Evolutionary conservation across 1,140 invertebrate species (phyloP), one percentile per base, ranked within the genome.

Genomic region (Drosophila athabasca): DNA sequence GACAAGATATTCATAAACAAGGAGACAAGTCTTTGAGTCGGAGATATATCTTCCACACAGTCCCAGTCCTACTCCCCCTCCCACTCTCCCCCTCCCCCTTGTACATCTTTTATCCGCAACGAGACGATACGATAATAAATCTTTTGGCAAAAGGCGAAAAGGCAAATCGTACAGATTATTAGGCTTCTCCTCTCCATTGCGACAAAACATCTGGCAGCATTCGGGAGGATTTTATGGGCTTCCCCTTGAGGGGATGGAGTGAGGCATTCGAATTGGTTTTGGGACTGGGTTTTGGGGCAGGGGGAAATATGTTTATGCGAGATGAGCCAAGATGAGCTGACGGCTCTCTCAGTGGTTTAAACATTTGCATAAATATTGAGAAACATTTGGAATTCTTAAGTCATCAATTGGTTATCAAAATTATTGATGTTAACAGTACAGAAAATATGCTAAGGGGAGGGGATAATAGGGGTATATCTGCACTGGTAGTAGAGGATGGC

Each of bases 71-170:
- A 9, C 24, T 22, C 45, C 29, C 19, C 22, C 44, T 58, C 50
- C 22, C 51, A 13, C 35, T 39, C 35, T 11, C 31, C 35, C 7
- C 6, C 26, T 7, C 57, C 57, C 79, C 62, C 59, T 71, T 66
- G 83, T 75, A 74, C 75, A 83, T 73, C 83, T 88, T 87, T 83
- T 88, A 88, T 88, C 83, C 83, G 84, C 83, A 88, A 44, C 87
- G 72, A 79, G 81, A 66, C 79, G 83, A 66, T 76, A 19, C 17
- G 83, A 81, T 83, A 88, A 88, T 88, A 88, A 88, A 88, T 88
- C 83, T 88, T 81, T 79, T 74, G 70, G 70, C 71, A 53, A 74
- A 74, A 75, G 71, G 78, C 71, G 71, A 74, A 75, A 75, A 66
- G 78, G 70, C 82, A 88, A 83, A 83, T 83, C 68, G 79, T 77